A percentile compares a stretch with the other conserved stretches of the same genome.
Conservation (phyloP, 2,888 invertebrate species). For the Erpobdella octoculata region DNA sequence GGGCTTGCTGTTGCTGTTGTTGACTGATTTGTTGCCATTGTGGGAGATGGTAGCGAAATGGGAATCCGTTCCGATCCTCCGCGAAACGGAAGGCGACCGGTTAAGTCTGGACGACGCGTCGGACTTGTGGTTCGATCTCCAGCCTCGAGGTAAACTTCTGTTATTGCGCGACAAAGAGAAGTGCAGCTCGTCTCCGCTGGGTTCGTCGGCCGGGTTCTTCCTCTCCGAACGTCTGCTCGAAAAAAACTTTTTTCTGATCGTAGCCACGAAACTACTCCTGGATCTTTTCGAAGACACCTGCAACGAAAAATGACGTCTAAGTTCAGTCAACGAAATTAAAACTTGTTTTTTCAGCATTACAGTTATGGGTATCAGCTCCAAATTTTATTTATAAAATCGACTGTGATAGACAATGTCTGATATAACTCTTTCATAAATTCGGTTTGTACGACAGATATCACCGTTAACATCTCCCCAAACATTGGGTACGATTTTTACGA, state of each 20-base stretch:
- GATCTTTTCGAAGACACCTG: conserved; percentile 8
- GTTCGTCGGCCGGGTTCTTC: background rate
- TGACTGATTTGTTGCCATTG: background rate
- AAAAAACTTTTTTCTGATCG: conserved; percentile 7
- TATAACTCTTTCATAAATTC: background rate
- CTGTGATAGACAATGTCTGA: background rate
- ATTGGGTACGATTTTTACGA: too few relatives aligned
- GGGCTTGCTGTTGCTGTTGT: background rate
- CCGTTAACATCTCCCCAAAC: too few relatives aligned
- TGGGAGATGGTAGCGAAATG: too few relatives aligned
- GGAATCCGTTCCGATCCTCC: background rate
- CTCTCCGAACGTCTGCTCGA: background rate
- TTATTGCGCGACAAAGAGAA: background rate
- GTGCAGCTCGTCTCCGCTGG: background rate
- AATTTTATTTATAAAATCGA: background rate
- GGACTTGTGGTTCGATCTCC: background rate
- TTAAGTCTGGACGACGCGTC: background rate
- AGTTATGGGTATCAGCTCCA: too few relatives aligned
- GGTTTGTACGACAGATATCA: too few relatives aligned
- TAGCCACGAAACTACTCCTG: background rate
- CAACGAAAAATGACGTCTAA: too few relatives aligned
- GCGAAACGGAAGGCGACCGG: background rate
- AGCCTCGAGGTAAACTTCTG: background rate
- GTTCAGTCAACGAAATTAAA: too few relatives aligned
- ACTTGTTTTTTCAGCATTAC: too few relatives aligned